A percentile compares a stretch with the other conserved stretches of the same genome.
These are phyloP conservation scores for Allophyes oxyacanthae DNA, from an alignment of 2,888 invertebrate species.

Conservation along the genomic window DNA sequence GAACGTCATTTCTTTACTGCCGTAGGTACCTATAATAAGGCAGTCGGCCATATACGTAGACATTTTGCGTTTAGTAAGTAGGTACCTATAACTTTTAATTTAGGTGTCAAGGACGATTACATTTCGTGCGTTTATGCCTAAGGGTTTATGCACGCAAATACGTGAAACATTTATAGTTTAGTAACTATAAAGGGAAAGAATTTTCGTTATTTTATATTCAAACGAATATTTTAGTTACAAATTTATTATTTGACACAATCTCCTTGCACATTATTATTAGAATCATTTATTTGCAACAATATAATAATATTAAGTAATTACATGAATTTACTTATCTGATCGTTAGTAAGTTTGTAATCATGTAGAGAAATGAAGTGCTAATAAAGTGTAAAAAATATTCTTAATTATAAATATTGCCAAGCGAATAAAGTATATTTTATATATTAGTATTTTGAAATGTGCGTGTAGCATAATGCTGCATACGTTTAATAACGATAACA, in stretches of 20 bases:
- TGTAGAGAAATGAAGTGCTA: too few species aligned
- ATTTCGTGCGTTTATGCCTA: conserved; percentile 1
- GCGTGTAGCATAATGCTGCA: conserved; percentile 8
- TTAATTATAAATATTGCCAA: too few species aligned
- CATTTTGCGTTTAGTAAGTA: background rate
- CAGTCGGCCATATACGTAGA: background rate
- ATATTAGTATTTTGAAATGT: too few species aligned
- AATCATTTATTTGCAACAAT: too few species aligned
- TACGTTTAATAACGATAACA: conserved; percentile 45
- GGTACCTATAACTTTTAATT: conserved; percentile 1
- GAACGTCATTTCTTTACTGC: conserved; percentile 17
- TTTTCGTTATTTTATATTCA: conserved; percentile 28
- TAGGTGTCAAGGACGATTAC: conserved; percentile 22
- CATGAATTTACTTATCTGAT: too few species aligned
- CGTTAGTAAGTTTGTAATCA: too few species aligned
- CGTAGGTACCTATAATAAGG: conserved; percentile 13
- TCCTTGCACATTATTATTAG: too few species aligned
- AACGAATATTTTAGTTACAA: conserved; percentile 18
- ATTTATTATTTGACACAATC: conserved; percentile 12
- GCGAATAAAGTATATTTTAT: too few species aligned
- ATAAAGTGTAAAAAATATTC: too few species aligned
- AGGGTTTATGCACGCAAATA: conserved; percentile 10
- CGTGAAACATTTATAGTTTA: conserved; percentile 11
- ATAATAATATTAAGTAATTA: too few species aligned
- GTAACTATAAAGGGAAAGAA: conserved; percentile 9